Evolutionary conservation across 2,797 vertebrate species (phyloP).

Genomic region (Malurus splendens): DNA sequence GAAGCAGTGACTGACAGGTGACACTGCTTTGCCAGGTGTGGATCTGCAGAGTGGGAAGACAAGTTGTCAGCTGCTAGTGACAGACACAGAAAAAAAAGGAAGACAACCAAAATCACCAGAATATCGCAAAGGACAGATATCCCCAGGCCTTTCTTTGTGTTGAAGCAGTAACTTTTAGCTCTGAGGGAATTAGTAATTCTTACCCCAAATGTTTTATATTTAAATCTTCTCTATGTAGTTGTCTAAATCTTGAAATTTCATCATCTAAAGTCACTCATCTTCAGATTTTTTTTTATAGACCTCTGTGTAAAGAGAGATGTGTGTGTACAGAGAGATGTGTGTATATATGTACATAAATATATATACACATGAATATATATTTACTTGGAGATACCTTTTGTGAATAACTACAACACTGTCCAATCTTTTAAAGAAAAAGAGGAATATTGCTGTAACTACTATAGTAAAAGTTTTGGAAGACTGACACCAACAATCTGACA

Average conservation of each 20-base stretch:
- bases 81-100: not conserved
- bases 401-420: not conserved
- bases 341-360: rapidly evolving
- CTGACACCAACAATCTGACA: not conserved
- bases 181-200: not conserved
- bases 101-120: not conserved
- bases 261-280: not conserved
- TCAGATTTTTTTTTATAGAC: not conserved
- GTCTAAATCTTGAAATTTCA: not conserved
- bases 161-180: not conserved
- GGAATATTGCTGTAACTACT: not conserved
- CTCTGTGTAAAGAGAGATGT: not conserved
- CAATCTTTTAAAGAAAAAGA: not conserved
- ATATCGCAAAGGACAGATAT: not conserved
- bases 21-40: not conserved
- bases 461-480: not conserved
- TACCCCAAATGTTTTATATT: not conserved
- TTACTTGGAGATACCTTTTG: not conserved
- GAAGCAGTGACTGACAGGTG: not conserved
- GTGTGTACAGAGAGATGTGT: too few relatives aligned
- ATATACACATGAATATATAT: rapidly evolving
- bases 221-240: not conserved
- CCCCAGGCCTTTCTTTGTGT: not conserved
- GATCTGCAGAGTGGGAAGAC: not conserved
- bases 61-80: not conserved